Evolutionary conservation across 2,888 invertebrate species (phyloP), one percentile per base, ranked within the genome.

Genomic region (Luffia ferchaultella): DNA sequence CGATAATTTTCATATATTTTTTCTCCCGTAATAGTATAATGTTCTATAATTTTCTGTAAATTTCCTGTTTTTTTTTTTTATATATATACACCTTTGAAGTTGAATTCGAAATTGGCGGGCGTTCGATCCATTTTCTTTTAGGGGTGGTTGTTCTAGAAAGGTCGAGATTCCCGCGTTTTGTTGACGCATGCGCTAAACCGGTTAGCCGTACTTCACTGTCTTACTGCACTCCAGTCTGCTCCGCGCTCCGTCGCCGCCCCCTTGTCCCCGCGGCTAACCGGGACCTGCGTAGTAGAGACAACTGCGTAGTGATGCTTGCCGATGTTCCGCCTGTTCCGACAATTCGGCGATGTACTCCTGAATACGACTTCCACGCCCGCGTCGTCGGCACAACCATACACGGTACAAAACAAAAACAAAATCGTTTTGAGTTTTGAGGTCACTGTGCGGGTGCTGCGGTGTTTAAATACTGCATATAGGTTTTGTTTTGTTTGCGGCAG

Each of bases 171-270:
- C 77, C 77, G 77, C 78, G 71, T 71, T 71, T 63, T 59, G 56
- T 59, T 53, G 49, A 70, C 82, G 80, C 82, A 79, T 79, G 80
- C 80, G 79, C 45, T 16, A 15, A 30, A 42, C 5, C n/a, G n/a
- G 40, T 40, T 7, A 65, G 53, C 46, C 58, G 48, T 51, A 55
- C 56, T 3, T 7, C 30, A 19, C 16, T 19, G 12, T 30, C 30
- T 30, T 30, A 30, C 30, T 30, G 30, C 30, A 12, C 30, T 12
- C 30, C 30, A 30, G 30, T 30, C 30, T 30, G 40, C 19, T 18
- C 20, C 46, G 48, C 41, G 18, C 42, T 42, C 30, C 44, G 20
- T 18, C 40, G 17, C 30, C 30, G 30, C 30, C 30, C 30, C 30
- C 40, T 16, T 12, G 5, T 3, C 30, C 30, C 30, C 30, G 3